Conservation (phyloP, 2,888 invertebrate genomes). For the Embidobia sp. region DNA sequence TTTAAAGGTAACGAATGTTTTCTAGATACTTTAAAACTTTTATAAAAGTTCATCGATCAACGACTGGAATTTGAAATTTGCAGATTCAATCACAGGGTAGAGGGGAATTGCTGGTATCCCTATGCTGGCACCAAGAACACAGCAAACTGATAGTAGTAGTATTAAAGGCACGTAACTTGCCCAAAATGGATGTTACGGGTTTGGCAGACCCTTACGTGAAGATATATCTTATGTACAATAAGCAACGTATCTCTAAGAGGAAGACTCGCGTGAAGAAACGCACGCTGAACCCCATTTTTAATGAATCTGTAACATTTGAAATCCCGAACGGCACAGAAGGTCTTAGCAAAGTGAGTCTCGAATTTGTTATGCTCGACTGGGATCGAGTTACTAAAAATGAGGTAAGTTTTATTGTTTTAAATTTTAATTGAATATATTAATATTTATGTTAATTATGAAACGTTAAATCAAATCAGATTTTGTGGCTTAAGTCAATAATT, state of each 20-base stretch:
- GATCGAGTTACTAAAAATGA: conserved; percentile 99
- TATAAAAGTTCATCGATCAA: no score
- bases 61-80: conserved; percentile 25
- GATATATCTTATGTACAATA: conserved; percentile 97
- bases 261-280: conserved; percentile 99
- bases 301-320: conserved; percentile 99
- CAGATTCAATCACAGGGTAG: conserved; percentile 96
- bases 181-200: conserved; percentile 97
- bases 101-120: conserved; percentile 96
- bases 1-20: conserved; percentile 94
- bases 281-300: conserved; percentile 98
- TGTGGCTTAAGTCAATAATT: no score
- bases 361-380: conserved; percentile 96
- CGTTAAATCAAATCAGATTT: no score
- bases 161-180: conserved; percentile 97
- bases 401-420: no score
- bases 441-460: no score
- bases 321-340: conserved; percentile 91
- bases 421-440: no score
- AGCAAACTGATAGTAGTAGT: conserved; percentile 97
- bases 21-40: no score
- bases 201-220: conserved; percentile 99
- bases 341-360: conserved; percentile 91
- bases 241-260: conserved; percentile 99
- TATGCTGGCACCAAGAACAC: conserved; percentile 99